These are phyloP conservation scores for Agrotis puta DNA, from an alignment of 2,888 invertebrate species.

Conservation along the genomic window DNA sequence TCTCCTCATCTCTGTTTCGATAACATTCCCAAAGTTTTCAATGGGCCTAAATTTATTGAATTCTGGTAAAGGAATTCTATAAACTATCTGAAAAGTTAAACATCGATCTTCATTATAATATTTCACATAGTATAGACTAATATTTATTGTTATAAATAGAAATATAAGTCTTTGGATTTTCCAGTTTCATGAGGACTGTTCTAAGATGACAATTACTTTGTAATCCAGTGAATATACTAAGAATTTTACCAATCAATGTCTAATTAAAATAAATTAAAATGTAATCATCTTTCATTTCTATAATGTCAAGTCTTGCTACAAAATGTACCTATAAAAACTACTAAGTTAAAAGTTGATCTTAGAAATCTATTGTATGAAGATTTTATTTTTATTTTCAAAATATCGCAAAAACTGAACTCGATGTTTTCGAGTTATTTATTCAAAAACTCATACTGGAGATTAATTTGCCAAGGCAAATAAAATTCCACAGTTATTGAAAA, in stretches of 20 bases:
- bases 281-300: slow-evolving; percentile 33
- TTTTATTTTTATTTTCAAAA: too few relatives aligned
- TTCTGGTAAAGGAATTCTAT: background rate
- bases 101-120: background rate
- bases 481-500: slow-evolving; percentile 2
- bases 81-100: slow-evolving; percentile 4
- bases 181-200: background rate
- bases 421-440: too few relatives aligned
- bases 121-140: slow-evolving; percentile 4
- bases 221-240: slow-evolving; percentile 20
- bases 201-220: background rate
- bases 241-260: slow-evolving; percentile 25
- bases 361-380: too few relatives aligned
- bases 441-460: too few relatives aligned
- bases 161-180: slow-evolving; percentile 7
- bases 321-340: slow-evolving; percentile 26
- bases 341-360: background rate
- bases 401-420: too few relatives aligned
- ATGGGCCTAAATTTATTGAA: slow-evolving; percentile 6
- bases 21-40: slow-evolving; percentile 3
- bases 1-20: slow-evolving; percentile 12
- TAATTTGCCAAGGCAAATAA: background rate
- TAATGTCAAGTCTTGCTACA: slow-evolving; percentile 19
- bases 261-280: slow-evolving; percentile 33
- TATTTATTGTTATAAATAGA: slow-evolving; percentile 14